Conservation (phyloP, 2,888 invertebrate genomes). For the Melanotus villosus region DNA sequence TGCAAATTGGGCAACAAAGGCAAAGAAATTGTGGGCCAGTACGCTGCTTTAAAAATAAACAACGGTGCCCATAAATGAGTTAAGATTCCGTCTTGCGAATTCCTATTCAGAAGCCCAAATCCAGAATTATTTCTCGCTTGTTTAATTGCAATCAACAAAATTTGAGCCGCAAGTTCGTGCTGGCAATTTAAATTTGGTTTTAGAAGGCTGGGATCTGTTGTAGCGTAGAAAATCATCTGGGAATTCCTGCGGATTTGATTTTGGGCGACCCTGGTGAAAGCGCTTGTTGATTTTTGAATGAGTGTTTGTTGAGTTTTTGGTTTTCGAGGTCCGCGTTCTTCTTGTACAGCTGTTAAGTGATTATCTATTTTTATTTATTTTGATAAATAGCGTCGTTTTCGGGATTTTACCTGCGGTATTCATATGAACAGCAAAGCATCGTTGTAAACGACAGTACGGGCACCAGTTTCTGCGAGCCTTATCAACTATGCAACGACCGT, state of each 20-base stretch:
- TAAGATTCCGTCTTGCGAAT: constrained; percentile 73
- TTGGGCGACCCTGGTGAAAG: constrained; percentile 9
- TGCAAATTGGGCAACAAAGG: constrained; percentile 61
- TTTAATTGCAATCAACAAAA: constrained; percentile 72
- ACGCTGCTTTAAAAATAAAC: constrained; percentile 72
- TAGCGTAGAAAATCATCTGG: background rate
- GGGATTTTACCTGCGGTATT: constrained; percentile 76
- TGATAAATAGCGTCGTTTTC: background rate
- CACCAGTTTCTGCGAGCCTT: constrained; percentile 91
- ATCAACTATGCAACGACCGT: constrained; percentile 82
- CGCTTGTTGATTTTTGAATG: constrained; percentile 27
- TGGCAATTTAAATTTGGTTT: constrained; percentile 58
- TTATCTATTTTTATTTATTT: background rate
- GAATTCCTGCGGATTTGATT: constrained; percentile 6
- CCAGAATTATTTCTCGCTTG: constrained; percentile 72
- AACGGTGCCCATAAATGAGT: constrained; percentile 73
- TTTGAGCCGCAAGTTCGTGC: constrained; percentile 74
- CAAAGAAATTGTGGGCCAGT: constrained; percentile 71
- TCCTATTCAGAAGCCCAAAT: constrained; percentile 68
- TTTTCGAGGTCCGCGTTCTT: constrained; percentile 85
- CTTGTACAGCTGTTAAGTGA: constrained; percentile 83
- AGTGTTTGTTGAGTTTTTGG: constrained; percentile 59
- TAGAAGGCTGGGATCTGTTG: constrained; percentile 41
- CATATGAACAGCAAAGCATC: constrained; percentile 85
- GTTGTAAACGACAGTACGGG: constrained; percentile 84